These are phyloP conservation scores for Cryptus armator DNA, from an alignment of 2,888 invertebrate species.

Conservation along the genomic window DNA sequence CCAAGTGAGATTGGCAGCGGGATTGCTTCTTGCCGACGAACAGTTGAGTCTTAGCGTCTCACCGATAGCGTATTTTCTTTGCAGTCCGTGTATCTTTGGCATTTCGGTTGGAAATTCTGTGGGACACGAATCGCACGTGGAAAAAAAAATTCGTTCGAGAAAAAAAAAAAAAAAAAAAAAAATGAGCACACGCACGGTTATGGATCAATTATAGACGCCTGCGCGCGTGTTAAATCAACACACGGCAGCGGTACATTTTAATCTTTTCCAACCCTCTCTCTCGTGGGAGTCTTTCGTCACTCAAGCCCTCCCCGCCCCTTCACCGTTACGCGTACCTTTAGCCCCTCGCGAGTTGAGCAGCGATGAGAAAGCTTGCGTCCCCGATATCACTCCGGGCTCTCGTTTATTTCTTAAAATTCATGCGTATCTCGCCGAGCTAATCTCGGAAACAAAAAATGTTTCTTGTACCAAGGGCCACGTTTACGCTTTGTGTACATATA, in stretches of 20 bases:
- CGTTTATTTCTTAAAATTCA: constrained; percentile 62
- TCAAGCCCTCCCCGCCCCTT: background rate
- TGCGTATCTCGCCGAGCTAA: constrained; percentile 59
- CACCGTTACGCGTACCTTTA: constrained; percentile 3
- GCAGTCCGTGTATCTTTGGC: constrained; percentile 82
- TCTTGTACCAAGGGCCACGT: constrained; percentile 12
- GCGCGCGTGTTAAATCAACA: constrained; percentile 48
- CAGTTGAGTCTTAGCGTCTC: constrained; percentile 81
- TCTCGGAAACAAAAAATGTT: constrained; percentile 29
- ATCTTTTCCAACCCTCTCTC: constrained; percentile 61
- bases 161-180: constrained; percentile 16
- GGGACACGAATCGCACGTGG: background rate
- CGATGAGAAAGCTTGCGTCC: constrained; percentile 18
- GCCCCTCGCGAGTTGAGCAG: background rate
- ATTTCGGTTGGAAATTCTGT: constrained; percentile 81
- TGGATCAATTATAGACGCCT: constrained; percentile 64
- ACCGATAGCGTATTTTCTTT: constrained; percentile 81
- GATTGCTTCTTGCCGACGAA: constrained; percentile 81
- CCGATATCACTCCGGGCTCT: constrained; percentile 40
- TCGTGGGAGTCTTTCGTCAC: constrained; percentile 52
- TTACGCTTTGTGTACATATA: background rate
- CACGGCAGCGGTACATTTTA: constrained; percentile 43
- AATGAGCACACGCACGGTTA: constrained; percentile 52
- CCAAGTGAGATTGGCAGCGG: constrained; percentile 84
- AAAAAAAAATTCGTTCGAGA: background rate